A percentile compares a stretch with the other conserved stretches of the same genome.
Evolutionary conservation across 2,113 vertebrate genomes (phyloP).

Genomic region (Phylloscopus trochilus): DNA sequence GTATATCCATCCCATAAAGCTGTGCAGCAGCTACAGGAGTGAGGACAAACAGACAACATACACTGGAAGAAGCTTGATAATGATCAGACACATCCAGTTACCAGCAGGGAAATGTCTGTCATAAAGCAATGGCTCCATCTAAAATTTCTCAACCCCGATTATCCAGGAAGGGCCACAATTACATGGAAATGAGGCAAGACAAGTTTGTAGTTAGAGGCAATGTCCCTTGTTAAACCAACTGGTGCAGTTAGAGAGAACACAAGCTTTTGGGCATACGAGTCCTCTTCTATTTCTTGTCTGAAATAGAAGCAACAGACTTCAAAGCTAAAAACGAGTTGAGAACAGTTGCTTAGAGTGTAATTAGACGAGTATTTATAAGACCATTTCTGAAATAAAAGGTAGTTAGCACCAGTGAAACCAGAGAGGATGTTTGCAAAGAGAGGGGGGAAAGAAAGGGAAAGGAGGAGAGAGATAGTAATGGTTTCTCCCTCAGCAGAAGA

Average conservation of each 20-base stretch:
- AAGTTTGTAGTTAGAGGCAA: background rate
- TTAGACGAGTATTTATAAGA: conserved; percentile 62
- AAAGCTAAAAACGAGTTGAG: conserved; percentile 64
- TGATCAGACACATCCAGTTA: background rate
- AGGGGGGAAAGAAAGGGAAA: background rate
- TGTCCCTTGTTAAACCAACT: conserved; percentile 21
- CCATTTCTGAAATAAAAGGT: conserved; percentile 54
- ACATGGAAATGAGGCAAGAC: background rate
- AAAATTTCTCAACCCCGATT: background rate
- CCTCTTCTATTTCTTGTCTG: conserved; percentile 44
- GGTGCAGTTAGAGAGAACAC: background rate
- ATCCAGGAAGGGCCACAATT: background rate
- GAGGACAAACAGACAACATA: background rate
- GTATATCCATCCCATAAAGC: background rate
- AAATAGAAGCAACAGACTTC: conserved; percentile 67
- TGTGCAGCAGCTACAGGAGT: background rate
- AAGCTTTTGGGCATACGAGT: conserved; percentile 27
- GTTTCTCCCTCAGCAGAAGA: background rate
- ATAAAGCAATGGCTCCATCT: background rate
- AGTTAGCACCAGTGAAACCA: conserved; percentile 35
- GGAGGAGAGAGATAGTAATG: background rate
- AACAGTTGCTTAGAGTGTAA: conserved; percentile 63
- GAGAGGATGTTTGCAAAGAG: background rate
- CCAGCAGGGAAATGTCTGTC: background rate
- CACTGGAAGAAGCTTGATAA: background rate